These are phyloP conservation scores for Notodonta dromedarius DNA, from an alignment of 2,888 invertebrate species.

Conservation along the genomic window DNA sequence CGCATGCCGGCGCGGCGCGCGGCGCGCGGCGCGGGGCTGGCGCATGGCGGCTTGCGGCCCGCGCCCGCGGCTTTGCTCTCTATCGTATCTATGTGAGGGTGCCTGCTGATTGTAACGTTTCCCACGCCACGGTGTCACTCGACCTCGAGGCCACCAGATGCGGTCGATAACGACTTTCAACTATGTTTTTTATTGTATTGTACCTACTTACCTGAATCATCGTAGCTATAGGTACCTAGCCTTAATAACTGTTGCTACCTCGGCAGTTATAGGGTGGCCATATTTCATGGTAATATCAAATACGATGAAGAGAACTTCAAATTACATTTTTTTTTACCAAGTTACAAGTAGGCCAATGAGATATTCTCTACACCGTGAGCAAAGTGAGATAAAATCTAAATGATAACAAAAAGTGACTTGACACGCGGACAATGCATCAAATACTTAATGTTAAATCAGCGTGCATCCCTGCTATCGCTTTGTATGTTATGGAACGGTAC, in stretches of 20 bases:
- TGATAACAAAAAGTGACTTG: background rate
- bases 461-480: conserved; percentile 49
- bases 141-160: background rate
- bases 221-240: too few relatives aligned
- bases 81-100: conserved; percentile 10
- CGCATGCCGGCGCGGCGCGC: background rate
- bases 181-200: background rate
- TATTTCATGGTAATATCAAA: background rate
- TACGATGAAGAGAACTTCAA: too few relatives aligned
- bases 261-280: background rate
- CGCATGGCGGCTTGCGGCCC: background rate
- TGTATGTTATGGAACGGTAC: conserved; percentile 47
- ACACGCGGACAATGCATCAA: conserved; percentile 15
- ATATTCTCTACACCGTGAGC: background rate
- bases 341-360: too few relatives aligned
- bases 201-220: background rate
- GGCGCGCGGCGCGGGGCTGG: background rate
- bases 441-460: conserved; percentile 36
- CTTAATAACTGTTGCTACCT: background rate
- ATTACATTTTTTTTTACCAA: too few relatives aligned
- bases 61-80: conserved; percentile 7
- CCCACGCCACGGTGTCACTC: background rate
- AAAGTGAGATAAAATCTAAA: background rate
- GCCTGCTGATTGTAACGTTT: conserved; percentile 10
- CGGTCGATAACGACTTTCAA: background rate